Conservation (phyloP, 2,888 invertebrate species). For the Plagodis dolabraria region DNA sequence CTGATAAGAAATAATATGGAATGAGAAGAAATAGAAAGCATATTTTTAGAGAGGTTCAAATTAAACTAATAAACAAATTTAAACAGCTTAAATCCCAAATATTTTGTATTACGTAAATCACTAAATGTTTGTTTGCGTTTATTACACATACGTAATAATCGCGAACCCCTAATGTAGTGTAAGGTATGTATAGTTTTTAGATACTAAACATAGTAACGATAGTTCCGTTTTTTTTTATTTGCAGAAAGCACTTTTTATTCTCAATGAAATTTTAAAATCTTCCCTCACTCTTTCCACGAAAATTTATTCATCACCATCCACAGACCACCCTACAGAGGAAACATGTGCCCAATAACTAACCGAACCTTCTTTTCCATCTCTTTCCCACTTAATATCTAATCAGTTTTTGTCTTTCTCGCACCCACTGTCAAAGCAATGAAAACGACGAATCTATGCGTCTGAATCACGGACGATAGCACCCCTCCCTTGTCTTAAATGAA, state of each 20-base stretch:
- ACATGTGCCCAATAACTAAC: constrained; percentile 74
- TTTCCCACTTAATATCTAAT: constrained; percentile 54
- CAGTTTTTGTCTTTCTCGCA: constrained; percentile 56
- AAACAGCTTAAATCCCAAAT: too few relatives aligned
- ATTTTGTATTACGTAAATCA: too few relatives aligned
- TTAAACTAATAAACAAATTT: too few relatives aligned
- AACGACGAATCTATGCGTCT: constrained; percentile 80
- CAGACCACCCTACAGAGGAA: constrained; percentile 56
- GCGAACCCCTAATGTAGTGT: too few relatives aligned
- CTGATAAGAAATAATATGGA: not conserved
- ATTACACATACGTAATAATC: too few relatives aligned
- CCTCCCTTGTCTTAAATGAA: constrained; percentile 80
- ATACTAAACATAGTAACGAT: too few relatives aligned
- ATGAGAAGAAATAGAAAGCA: not conserved
- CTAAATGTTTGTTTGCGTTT: too few relatives aligned
- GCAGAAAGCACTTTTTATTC: not conserved
- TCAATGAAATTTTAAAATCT: constrained; percentile 23
- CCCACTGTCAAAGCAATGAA: constrained; percentile 76
- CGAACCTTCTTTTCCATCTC: constrained; percentile 64
- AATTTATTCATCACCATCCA: constrained; percentile 60
- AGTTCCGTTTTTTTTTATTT: not conserved
- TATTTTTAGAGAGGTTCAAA: not conserved
- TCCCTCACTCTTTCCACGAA: constrained; percentile 40
- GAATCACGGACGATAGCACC: constrained; percentile 71
- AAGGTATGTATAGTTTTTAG: too few relatives aligned